Percentiles rank a stretch among this genome's conserved stretches.
phyloP scores from a whole-genome alignment of 2,888 invertebrate genomes.

The Tricholauxania praeusta region DNA sequence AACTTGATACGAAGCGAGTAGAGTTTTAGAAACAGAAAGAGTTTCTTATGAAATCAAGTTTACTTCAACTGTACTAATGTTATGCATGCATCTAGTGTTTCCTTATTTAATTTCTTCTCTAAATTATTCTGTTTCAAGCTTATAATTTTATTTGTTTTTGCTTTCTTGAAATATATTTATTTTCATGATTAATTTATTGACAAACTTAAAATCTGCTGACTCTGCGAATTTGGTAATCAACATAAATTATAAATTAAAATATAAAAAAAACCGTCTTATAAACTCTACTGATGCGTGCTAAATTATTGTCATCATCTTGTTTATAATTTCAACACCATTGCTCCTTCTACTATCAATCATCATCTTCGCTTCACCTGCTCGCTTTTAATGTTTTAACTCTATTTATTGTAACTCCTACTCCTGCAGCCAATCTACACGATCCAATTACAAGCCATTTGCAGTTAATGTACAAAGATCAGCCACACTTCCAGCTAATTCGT shows the following conservation, averaged over 20 bases:
- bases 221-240: slow-evolving; percentile 4
- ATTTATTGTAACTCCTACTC: slow-evolving; percentile 20
- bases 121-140: too few species aligned
- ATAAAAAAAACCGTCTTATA: neutral
- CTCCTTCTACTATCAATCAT: neutral
- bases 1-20: too few species aligned
- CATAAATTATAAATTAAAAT: neutral
- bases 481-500: slow-evolving; percentile 87
- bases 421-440: slow-evolving; percentile 68
- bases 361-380: slow-evolving; percentile 1
- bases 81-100: slow-evolving; percentile 21
- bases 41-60: too few species aligned
- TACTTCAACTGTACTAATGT: slow-evolving; percentile 15
- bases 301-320: slow-evolving; percentile 3
- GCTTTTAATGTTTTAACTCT: too few species aligned
- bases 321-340: too few species aligned
- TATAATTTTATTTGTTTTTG: slow-evolving; percentile 7
- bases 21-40: too few species aligned
- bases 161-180: neutral
- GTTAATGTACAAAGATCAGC: slow-evolving; percentile 83
- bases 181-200: slow-evolving; percentile 5
- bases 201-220: neutral
- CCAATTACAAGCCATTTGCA: slow-evolving; percentile 68
- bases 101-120: too few species aligned
- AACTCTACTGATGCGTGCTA: neutral